These are phyloP conservation scores for Callosobruchus maculatus DNA, from an alignment of 2,888 invertebrate species.

Conservation along the genomic window DNA sequence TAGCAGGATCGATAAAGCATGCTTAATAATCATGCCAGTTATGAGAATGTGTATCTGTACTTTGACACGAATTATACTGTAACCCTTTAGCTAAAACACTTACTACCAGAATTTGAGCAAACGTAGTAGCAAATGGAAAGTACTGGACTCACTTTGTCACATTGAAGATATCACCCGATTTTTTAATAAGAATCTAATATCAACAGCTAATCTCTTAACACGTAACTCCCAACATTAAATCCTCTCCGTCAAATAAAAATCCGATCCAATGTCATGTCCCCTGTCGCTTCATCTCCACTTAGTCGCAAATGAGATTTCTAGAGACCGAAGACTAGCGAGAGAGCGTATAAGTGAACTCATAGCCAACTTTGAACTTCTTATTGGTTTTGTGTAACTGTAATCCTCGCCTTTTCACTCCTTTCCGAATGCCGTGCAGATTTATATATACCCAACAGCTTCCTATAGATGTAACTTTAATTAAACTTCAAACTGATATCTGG, in stretches of 20 bases:
- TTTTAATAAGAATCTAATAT: too few species aligned
- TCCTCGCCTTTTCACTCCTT: constrained; percentile 35
- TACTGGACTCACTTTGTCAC: too few species aligned
- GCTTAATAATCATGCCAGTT: too few species aligned
- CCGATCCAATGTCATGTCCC: neutral
- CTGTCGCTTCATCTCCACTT: neutral
- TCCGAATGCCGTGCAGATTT: constrained; percentile 27
- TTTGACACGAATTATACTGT: too few species aligned
- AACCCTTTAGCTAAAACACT: too few species aligned
- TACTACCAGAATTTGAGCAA: too few species aligned
- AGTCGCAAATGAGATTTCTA: constrained; percentile 26
- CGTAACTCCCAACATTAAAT: neutral
- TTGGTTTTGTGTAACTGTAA: constrained; percentile 40
- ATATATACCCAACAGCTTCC: constrained; percentile 26
- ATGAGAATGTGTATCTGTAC: too few species aligned
- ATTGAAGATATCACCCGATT: too few species aligned
- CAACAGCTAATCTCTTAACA: neutral
- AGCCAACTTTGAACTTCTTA: constrained; percentile 36
- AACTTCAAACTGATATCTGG: constrained; percentile 30
- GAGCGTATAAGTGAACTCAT: constrained; percentile 24
- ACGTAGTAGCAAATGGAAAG: too few species aligned
- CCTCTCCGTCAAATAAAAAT: neutral
- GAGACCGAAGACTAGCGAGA: constrained; percentile 6
- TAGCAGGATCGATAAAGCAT: too few species aligned
- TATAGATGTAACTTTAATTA: constrained; percentile 38